These are phyloP conservation scores for Ceratina calcarata DNA, from an alignment of 1,140 invertebrate species.

Conservation along the genomic window DNA sequence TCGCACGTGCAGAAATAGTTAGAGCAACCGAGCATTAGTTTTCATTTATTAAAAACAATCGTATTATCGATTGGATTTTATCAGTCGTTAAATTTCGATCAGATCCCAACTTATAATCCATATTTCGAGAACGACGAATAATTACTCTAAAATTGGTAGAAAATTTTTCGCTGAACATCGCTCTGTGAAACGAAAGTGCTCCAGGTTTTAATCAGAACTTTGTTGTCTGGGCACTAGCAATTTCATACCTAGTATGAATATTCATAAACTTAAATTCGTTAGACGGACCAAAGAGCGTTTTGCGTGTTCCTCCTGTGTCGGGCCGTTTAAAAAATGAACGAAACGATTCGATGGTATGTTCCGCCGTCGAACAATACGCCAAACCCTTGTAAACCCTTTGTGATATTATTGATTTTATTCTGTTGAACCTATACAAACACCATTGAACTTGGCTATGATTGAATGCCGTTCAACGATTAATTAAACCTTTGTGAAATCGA, in stretches of 20 bases:
- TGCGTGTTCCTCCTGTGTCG: not conserved
- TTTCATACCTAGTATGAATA: constrained; percentile 39
- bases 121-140: not conserved
- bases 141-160: constrained; percentile 13
- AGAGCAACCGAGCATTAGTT: no score
- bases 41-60: not conserved
- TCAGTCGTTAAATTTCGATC: not conserved
- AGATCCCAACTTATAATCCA: not conserved
- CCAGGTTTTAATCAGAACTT: constrained; percentile 37
- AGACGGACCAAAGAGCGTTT: constrained; percentile 20
- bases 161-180: constrained; percentile 5
- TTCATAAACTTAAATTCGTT: constrained; percentile 47
- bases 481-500: no score
- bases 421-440: no score
- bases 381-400: not conserved
- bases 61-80: not conserved
- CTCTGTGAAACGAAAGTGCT: constrained; percentile 11
- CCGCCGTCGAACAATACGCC: not conserved
- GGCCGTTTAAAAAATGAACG: not conserved
- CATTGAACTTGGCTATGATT: no score
- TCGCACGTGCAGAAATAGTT: no score
- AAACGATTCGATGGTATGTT: not conserved
- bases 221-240: constrained; percentile 34
- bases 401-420: not conserved
- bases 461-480: no score